Conservation (phyloP, 2,113 vertebrate species). For the Poicephalus gulielmi region DNA sequence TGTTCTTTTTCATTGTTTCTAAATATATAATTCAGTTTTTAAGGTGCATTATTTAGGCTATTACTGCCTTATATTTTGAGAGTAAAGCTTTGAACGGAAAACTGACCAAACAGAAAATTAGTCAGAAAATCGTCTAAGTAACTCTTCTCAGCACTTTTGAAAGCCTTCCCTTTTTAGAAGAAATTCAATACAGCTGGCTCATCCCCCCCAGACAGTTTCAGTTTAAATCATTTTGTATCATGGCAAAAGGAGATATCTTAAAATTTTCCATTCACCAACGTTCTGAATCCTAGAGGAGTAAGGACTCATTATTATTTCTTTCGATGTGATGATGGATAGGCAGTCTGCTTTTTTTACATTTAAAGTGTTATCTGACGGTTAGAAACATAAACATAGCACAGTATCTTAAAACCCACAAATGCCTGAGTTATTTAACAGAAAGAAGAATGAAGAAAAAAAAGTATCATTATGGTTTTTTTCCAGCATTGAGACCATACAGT, state of each 20-base stretch:
- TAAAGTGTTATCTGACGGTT: constrained; percentile 28
- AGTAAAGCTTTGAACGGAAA: background rate
- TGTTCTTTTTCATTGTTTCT: background rate
- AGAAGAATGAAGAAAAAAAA: background rate
- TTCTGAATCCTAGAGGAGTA: constrained; percentile 34
- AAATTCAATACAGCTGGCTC: background rate
- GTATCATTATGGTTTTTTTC: background rate
- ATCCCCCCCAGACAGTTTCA: background rate
- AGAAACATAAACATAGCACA: background rate
- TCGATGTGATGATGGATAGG: constrained; percentile 2
- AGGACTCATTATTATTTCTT: constrained; percentile 29
- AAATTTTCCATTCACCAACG: constrained; percentile 40
- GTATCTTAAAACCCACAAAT: background rate
- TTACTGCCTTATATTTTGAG: background rate
- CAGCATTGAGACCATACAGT: background rate
- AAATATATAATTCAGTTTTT: background rate
- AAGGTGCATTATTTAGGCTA: background rate
- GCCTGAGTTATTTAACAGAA: background rate
- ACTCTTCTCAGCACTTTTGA: background rate
- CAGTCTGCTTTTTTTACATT: constrained; percentile 18
- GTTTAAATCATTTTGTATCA: background rate
- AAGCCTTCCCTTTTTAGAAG: background rate
- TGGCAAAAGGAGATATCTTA: constrained; percentile 4
- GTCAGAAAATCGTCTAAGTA: background rate
- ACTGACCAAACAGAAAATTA: background rate